Evolutionary conservation across 2,113 vertebrate genomes (phyloP).

Genomic region (Sylvia atricapilla): DNA sequence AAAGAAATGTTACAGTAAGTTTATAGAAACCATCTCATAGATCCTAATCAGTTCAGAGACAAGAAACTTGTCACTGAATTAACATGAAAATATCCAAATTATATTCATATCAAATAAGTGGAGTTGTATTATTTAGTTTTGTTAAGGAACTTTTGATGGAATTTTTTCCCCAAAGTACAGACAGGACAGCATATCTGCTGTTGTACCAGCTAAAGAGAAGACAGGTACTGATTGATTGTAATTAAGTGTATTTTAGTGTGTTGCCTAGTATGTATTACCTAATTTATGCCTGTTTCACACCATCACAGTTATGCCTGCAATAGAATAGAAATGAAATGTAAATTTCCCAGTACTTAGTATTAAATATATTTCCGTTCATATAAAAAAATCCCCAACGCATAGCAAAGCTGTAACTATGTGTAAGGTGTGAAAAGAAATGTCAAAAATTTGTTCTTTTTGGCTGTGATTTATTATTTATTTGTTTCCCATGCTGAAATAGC

Average conservation of each 20-base stretch:
- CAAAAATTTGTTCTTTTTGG: neutral
- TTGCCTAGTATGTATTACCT: neutral
- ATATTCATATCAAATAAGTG: neutral
- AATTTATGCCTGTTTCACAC: constrained; percentile 25
- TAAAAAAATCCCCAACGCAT: neutral
- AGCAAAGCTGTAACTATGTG: neutral
- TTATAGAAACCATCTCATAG: neutral
- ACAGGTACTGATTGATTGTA: neutral
- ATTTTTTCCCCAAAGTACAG: neutral
- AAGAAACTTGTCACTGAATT: neutral
- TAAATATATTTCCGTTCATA: constrained; percentile 5
- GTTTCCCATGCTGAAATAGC: neutral
- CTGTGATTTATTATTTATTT: neutral
- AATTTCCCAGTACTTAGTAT: constrained; percentile 8
- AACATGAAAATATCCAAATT: neutral
- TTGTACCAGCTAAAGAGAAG: constrained; percentile 8
- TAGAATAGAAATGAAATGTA: constrained; percentile 36
- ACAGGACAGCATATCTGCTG: neutral
- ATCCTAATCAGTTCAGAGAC: neutral
- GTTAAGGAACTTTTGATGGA: neutral
- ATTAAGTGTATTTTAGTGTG: neutral
- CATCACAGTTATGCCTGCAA: neutral
- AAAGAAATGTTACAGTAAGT: neutral
- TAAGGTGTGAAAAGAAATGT: neutral
- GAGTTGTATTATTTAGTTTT: neutral